Percentiles rank a stretch among this genome's conserved stretches.
Evolutionary conservation across 1,140 invertebrate genomes (phyloP).

Genomic region (Anastrepha obliqua): DNA sequence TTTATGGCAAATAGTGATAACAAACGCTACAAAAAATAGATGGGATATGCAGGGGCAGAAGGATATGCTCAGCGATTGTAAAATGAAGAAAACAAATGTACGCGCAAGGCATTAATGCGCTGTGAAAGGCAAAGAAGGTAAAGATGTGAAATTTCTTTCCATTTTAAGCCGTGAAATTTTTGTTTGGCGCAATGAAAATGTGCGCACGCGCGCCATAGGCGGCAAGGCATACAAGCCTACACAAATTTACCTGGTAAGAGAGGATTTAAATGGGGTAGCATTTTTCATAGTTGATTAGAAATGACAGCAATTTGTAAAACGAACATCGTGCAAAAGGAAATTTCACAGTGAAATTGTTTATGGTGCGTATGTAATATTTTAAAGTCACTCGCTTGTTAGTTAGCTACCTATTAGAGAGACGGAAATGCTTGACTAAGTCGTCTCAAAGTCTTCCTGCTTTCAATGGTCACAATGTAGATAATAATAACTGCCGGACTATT

Average conservation of each 20-base stretch:
- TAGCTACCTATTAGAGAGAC: too few species aligned
- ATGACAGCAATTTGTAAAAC: background rate
- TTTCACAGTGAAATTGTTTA: too few species aligned
- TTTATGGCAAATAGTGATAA: background rate
- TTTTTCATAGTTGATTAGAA: slow-evolving; percentile 22
- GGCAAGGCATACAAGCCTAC: background rate
- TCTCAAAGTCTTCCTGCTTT: too few species aligned
- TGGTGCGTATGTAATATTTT: too few species aligned
- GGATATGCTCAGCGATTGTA: background rate
- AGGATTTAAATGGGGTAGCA: background rate
- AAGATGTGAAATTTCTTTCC: background rate
- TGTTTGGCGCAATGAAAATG: background rate
- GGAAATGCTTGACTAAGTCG: too few species aligned
- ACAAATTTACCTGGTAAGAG: background rate
- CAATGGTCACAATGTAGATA: too few species aligned
- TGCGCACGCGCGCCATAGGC: background rate
- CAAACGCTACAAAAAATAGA: background rate
- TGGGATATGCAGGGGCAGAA: background rate
- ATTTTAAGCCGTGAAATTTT: slow-evolving; percentile 4
- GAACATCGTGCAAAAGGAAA: too few species aligned
- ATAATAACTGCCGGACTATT: too few species aligned
- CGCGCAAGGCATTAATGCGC: background rate
- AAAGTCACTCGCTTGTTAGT: too few species aligned
- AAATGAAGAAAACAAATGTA: background rate
- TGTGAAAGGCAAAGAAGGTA: background rate